Conservation (phyloP, 2,888 invertebrate species). For the Drosophila pegasa region DNA sequence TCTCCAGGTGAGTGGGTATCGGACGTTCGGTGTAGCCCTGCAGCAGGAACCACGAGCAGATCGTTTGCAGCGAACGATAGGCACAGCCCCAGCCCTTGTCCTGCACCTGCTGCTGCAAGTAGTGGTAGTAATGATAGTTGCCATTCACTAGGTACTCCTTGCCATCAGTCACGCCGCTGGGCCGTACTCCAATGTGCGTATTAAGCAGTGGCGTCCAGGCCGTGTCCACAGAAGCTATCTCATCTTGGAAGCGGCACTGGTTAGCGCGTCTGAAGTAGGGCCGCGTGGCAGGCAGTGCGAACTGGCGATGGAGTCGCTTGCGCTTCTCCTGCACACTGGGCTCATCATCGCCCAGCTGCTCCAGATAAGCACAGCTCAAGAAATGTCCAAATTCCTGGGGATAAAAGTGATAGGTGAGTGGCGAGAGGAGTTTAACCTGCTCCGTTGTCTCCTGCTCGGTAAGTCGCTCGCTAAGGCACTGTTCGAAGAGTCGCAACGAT, state of each 20-base stretch:
- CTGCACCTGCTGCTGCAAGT: constrained; percentile 96
- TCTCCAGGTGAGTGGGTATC: constrained; percentile 93
- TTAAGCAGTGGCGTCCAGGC: constrained; percentile 87
- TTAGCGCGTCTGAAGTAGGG: constrained; percentile 92
- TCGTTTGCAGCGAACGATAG: constrained; percentile 97
- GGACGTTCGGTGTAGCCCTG: constrained; percentile 92
- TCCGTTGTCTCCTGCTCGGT: constrained; percentile 56
- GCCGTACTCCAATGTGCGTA: constrained; percentile 88
- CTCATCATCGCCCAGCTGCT: constrained; percentile 88
- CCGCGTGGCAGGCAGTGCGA: constrained; percentile 88
- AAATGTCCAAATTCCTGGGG: constrained; percentile 89
- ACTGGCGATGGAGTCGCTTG: constrained; percentile 89
- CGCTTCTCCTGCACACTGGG: constrained; percentile 88
- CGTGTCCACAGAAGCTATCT: constrained; percentile 79
- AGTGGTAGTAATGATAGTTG: constrained; percentile 97
- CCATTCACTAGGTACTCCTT: constrained; percentile 90
- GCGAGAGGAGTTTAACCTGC: constrained; percentile 70
- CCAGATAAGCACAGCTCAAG: constrained; percentile 90
- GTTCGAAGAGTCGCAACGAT: constrained; percentile 88
- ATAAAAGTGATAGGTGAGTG: constrained; percentile 89
- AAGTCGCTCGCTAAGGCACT: constrained; percentile 87
- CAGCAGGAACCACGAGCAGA: constrained; percentile 97
- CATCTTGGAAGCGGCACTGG: constrained; percentile 86
- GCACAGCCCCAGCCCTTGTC: constrained; percentile 99
- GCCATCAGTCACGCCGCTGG: constrained; percentile 85